Percentiles rank a stretch among this genome's conserved stretches.
These are phyloP conservation scores for Drosophila tripunctata DNA, from an alignment of 2,888 invertebrate genomes.

Conservation along the genomic window DNA sequence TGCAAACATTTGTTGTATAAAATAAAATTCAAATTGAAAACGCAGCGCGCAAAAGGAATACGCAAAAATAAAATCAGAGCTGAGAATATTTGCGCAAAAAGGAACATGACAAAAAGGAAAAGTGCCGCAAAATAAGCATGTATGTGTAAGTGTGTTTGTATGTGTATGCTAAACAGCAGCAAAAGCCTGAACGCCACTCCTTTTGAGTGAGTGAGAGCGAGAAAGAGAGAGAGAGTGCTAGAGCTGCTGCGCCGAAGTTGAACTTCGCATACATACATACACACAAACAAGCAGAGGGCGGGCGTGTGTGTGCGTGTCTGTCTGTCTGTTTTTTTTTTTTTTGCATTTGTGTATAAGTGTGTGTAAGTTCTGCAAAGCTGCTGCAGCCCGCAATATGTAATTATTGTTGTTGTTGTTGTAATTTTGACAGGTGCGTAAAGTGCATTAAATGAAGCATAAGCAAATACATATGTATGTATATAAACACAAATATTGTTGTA, in stretches of 20 bases:
- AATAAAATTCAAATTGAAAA: constrained; percentile 25
- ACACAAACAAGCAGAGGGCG: constrained; percentile 31
- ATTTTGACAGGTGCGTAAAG: constrained; percentile 32
- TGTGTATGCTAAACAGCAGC: constrained; percentile 39
- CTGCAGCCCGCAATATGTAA: constrained; percentile 7
- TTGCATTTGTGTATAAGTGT: neutral
- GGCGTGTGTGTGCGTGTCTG: constrained; percentile 9
- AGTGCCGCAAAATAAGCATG: constrained; percentile 46
- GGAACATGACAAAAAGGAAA: constrained; percentile 39
- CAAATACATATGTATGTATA: neutral
- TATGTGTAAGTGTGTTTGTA: constrained; percentile 15
- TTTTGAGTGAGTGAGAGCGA: constrained; percentile 54
- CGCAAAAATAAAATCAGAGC: constrained; percentile 17
- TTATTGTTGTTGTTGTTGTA: constrained; percentile 19
- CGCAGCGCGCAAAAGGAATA: constrained; percentile 31
- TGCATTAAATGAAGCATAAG: constrained; percentile 18
- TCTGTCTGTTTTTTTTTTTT: no score
- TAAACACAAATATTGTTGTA: neutral
- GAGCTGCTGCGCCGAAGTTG: constrained; percentile 67
- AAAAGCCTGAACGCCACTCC: constrained; percentile 61
- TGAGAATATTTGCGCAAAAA: constrained; percentile 22
- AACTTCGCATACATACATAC: constrained; percentile 41
- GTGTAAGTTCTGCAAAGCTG: constrained; percentile 23
- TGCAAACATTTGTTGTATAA: neutral
- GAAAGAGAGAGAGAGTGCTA: constrained; percentile 19